phyloP scores from a whole-genome alignment of 2,888 invertebrate species.

The Platypus cylindrus region DNA sequence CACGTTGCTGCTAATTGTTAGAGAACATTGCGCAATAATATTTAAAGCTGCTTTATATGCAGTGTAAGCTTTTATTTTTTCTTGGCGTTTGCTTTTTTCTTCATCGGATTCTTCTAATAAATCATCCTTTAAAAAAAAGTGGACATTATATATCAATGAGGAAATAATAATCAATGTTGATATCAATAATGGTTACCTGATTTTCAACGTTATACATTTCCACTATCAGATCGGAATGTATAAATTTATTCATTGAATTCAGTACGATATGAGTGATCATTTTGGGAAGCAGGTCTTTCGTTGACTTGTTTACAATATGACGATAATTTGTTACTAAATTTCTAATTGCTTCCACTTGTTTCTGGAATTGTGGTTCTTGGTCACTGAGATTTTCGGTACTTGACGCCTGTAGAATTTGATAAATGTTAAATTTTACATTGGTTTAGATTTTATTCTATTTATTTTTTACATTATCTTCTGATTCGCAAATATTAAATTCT shows the following conservation, averaged over 20 bases:
- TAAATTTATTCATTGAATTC: constrained; percentile 94
- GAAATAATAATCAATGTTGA: not conserved
- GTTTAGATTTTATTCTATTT: no score
- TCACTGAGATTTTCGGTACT: constrained; percentile 6
- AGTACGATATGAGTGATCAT: constrained; percentile 97
- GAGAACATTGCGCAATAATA: constrained; percentile 96
- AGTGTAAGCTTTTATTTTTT: constrained; percentile 98
- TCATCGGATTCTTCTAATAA: constrained; percentile 99
- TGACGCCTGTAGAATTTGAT: no score
- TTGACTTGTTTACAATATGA: constrained; percentile 98
- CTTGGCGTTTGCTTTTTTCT: constrained; percentile 91
- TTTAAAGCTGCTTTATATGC: constrained; percentile 95
- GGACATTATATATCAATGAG: not conserved
- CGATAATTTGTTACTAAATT: constrained; percentile 99
- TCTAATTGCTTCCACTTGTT: constrained; percentile 98
- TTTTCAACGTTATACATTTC: constrained; percentile 94
- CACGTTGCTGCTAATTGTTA: no score
- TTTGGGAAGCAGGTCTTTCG: constrained; percentile 95
- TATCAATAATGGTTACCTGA: constrained; percentile 50
- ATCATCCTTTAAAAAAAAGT: not conserved
- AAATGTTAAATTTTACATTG: no score
- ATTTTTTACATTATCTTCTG: no score
- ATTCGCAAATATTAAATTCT: no score
- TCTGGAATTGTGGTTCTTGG: constrained; percentile 78
- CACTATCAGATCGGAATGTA: constrained; percentile 90